Evolutionary conservation across 1,140 invertebrate species (phyloP), one percentile per base, ranked within the genome.

Genomic region (Grapholita molesta): DNA sequence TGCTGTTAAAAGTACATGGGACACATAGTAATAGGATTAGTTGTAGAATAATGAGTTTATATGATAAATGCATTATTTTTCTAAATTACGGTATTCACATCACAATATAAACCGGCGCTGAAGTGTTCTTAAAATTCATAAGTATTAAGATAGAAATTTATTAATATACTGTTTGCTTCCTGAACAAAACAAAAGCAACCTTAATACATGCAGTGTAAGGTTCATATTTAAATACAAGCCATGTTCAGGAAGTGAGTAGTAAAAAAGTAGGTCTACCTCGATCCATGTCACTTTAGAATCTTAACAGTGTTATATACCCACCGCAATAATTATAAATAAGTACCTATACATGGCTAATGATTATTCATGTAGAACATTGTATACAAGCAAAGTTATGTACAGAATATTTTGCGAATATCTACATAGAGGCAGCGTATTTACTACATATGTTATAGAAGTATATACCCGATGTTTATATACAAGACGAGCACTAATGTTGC

Each of bases 351-450:
- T 25, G 52, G 52, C 30, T 64, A 64, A 48, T 61, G 55, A 23
- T 67, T 79, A 82, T 82, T 80, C 81, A 76, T 77, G 72, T 82
- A 80, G 80, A 79, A 79, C 80, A 80, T 77, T 73, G 76, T 28
- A 48, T 53, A 75, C 64, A 77, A 73, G 75, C 79, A 77, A 71
- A 73, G 71, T 80, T 74, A 73, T 78, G 71, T 90, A 84, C 55
- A 61, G 55, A 61, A 87, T 89, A 90, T 90, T 90, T 90, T 90
- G 85, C 81, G 85, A 90, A 82, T 83, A 81, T 89, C 86, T 90
- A 89, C 83, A 87, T 90, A 89, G 83, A 86, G 80, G 82, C 79
- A 82, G 75, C 83, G 83, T 87, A 86, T 87, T 88, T 85, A 88
- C 83, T 80, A 77, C 71, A 73, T 78, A 78, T 80, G 57, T 75